Base-by-base conservation (phyloP, 2,113 vertebrate genomes). In the Megaleporinus macrocephalus region DNA sequence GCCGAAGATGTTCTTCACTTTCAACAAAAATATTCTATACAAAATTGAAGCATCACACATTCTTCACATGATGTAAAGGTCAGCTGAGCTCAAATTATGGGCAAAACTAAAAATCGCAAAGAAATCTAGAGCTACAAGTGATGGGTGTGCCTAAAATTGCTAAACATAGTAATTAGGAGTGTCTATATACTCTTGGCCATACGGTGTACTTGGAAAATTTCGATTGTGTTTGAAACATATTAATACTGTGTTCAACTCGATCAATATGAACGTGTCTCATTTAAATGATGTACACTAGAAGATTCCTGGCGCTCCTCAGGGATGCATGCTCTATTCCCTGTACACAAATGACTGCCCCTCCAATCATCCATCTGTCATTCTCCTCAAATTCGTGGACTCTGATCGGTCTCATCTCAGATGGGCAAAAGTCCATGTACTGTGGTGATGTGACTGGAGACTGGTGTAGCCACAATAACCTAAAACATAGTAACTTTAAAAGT, bases 321-420 rank as follows among this genome's bases (percentile, higher is more conserved):
- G 57, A 61, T 26, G 57, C 57, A 61, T 24, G 57, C 22, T 61
- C n/a, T 26, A 61, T 24, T 61, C 57, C 57, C n/a, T 61, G 57
- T 61, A 26, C 57, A 61, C 57, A 61, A 61, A 61, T 61, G 57
- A 61, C 57, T 61, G 24, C 57, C 24, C 57, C 57, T 61, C 57
- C 12, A 26, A 13, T 61, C 57, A 61, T 26, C 57, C 57, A 61
- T 61, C 57, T 61, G 57, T 61, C 57, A 61, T 61, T 61, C 24
- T 61, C n/a, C 24, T 61, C 57, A 24, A 24, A 61, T 26, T 1
- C 57, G 26, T 26, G 57, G n/a, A 24, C 57, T 61, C 57, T 61
- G 57, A 24, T 24, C 57, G 20, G 57, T 44, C 20, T 70, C 20
- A n/a, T 70, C 11, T 70, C 33, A 70, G 20, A 70, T 24, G 22